These are phyloP conservation scores for Apogon hyalosoma DNA, from an alignment of 2,797 vertebrate species.

Conservation along the genomic window DNA sequence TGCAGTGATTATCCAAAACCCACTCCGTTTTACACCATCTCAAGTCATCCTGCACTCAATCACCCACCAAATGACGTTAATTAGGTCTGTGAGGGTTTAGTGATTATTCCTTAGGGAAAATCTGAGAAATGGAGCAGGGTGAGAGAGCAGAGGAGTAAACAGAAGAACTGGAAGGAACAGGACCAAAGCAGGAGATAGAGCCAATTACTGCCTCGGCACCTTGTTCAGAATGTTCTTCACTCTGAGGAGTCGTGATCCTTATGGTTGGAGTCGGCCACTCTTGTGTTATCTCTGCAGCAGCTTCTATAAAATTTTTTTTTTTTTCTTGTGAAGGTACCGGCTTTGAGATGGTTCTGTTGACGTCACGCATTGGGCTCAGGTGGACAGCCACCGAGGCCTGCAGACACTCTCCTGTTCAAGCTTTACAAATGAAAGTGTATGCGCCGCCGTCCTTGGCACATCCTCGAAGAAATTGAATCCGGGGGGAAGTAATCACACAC, in stretches of 20 bases:
- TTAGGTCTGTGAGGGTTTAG: too few relatives aligned
- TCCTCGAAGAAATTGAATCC: constrained; percentile 55
- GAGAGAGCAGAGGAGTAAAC: too few relatives aligned
- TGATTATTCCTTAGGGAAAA: too few relatives aligned
- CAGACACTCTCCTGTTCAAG: constrained; percentile 31
- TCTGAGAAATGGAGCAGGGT: too few relatives aligned
- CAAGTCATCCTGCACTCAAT: too few relatives aligned
- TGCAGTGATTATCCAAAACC: too few relatives aligned
- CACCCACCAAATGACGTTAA: too few relatives aligned
- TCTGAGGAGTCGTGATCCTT: not conserved
- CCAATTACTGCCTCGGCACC: constrained; percentile 3
- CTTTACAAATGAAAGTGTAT: constrained; percentile 64
- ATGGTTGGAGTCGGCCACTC: constrained; percentile 9
- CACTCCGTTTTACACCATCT: too few relatives aligned
- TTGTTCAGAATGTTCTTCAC: constrained; percentile 13
- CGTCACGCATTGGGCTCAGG: constrained; percentile 39
- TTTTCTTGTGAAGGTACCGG: not conserved
- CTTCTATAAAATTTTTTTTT: constrained; percentile 11
- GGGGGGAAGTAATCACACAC: constrained; percentile 20
- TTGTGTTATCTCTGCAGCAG: constrained; percentile 19
- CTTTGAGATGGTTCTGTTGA: constrained; percentile 22
- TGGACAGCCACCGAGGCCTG: constrained; percentile 23
- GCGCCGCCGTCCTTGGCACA: constrained; percentile 48
- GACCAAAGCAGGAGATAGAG: too few relatives aligned
- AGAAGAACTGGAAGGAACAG: too few relatives aligned